These are phyloP conservation scores for Achroia grisella DNA, from an alignment of 1,140 invertebrate genomes.

Conservation along the genomic window DNA sequence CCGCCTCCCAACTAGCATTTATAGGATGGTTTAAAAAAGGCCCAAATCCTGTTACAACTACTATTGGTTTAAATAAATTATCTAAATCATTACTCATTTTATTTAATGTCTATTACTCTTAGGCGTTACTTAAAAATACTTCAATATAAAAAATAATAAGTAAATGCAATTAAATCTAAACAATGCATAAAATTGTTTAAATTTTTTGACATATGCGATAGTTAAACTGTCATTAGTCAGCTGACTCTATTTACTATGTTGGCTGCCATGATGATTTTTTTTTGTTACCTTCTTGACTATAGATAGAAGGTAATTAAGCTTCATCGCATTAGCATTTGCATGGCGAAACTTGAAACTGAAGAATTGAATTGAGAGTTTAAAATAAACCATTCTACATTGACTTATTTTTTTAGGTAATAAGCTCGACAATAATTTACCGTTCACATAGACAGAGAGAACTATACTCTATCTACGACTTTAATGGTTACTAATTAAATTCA, in stretches of 20 bases:
- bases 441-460: too few species aligned
- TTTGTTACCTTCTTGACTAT: too few species aligned
- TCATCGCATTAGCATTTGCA: too few species aligned
- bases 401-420: too few species aligned
- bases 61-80: constrained; percentile 52
- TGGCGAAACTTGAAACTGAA: too few species aligned
- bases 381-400: too few species aligned
- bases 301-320: too few species aligned
- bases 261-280: too few species aligned
- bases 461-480: too few species aligned
- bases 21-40: constrained; percentile 79
- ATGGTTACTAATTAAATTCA: neutral
- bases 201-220: neutral
- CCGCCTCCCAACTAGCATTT: constrained; percentile 87
- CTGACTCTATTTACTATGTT: neutral
- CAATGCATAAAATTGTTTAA: too few species aligned
- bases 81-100: constrained; percentile 37
- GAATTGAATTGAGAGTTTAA: too few species aligned
- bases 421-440: too few species aligned
- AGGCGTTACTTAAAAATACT: constrained; percentile 1
- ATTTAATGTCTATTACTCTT: neutral
- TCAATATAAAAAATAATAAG: neutral
- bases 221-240: constrained; percentile 1
- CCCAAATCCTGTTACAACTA: constrained; percentile 83
- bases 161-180: neutral